Base-by-base conservation (phyloP, 2,797 vertebrate species). In the Halcyon leucocephala region DNA sequence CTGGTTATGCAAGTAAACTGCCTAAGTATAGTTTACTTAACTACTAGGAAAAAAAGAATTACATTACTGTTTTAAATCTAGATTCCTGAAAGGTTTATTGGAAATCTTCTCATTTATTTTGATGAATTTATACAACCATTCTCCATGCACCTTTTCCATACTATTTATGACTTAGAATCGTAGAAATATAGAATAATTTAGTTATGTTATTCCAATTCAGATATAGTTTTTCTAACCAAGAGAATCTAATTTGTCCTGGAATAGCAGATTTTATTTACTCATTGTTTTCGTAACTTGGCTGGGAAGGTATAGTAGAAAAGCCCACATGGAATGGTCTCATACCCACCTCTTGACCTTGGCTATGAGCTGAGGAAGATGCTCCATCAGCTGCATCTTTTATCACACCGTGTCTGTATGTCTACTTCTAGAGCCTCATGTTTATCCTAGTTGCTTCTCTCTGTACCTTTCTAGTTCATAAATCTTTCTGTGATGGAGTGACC, bases 11-110 rank as follows among this genome's bases (percentile, higher is more conserved):
- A 77, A 79, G 28, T 35, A 39, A 91, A 44, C 19, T 35, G 21
- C 0, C 0, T 4, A 41, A 65, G 2, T 17, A 25, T 2, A 12
- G 14, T 28, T 87, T 26, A 28, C 5, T 42, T 37, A 41, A 72
- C 24, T 21, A 10, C 35, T 29, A 49, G 67, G 35, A 4, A 28
- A 26, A 35, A 55, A 60, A 62, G 1, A 1, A 31, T 28, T 73
- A 25, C 9, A 26, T 77, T 71, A 49, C 42, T 49, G 12, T 10
- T 78, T 58, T 64, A 58, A 64, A 69, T 48, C 20, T 28, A 65
- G 24, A 64, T 44, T 64, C 25, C 26, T 16, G 31, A 35, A 29
- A 52, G 70, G 12, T 25, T 60, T 24, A 39, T n/a, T 55, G 35
- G 21, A 74, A 86, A 31, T 18, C 15, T 67, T 82, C 22, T 33